Evolutionary conservation across 2,113 vertebrate genomes (phyloP), one percentile per base, ranked within the genome.

Genomic region (Murina feae): DNA sequence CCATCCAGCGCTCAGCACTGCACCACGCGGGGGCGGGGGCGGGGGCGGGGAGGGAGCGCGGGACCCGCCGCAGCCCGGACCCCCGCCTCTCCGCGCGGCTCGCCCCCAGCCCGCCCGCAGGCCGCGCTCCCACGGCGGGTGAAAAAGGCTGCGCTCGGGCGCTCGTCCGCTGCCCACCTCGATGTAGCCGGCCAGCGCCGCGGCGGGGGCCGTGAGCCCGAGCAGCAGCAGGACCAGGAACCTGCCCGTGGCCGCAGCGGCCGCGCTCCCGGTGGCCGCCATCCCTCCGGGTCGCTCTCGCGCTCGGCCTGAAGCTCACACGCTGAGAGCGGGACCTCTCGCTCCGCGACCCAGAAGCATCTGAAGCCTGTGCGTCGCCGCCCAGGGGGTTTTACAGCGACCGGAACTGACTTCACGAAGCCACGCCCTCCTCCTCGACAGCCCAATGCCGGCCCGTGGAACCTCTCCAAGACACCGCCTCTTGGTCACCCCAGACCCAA

Each of bases 361-460:
- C 96, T 97, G 94, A 97, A 93, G 21, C 92, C 85, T 0, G 75
- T 37, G 47, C 87, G 87, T 95, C 96, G 80, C 96, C 95, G 96
- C 97, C 96, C 96, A 90, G 94, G 95, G 97, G 96, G 95, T 97
- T 97, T 97, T 97, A 97, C 96, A 89, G 87, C 80, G 23, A 96
- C 97, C 96, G 97, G 97, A 97, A 97, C 96, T 97, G 96, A 97
- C 95, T 95, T 97, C 96, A 97, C 35, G 66, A 35, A 58, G 30
- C 87, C 93, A 93, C 94, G 65, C 96, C 96, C 81, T 49, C 11
- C 53, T 37, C 8, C 13, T 1, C n/a, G 14, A 5, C 18, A 0
- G 4, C 1, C 96, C 96, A 97, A 95, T 96, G 39, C 35, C 0
- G 13, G 9, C 4, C 18, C 0, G 35, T 37, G 32, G 78, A 72